Evolutionary conservation across 2,888 invertebrate species (phyloP), one percentile per base, ranked within the genome.

Genomic region (Hypomecis atomaria): DNA sequence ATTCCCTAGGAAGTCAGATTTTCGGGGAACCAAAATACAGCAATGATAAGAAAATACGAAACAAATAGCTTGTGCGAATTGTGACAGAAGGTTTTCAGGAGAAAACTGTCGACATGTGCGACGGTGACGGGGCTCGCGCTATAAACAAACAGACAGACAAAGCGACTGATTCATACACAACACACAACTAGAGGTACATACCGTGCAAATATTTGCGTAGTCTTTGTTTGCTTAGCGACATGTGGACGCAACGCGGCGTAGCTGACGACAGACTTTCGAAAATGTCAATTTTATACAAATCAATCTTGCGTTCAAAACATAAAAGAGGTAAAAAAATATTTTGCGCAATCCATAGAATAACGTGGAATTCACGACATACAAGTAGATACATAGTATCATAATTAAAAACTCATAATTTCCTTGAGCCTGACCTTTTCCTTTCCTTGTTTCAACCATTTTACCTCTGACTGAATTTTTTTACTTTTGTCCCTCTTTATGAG

Each of bases 111-210:
- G 44, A 64, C 61, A 61, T 62, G 34, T 65, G 61, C n/a, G 56
- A 11, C 40, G 23, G 61, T 7, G 56, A 11, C 40, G 23, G 50
- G 57, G 48, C 10, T 50, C 54, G 55, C 8, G 48, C 42, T 37
- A 52, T 63, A 63, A 61, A 65, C 68, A 68, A 65, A 59, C 60
- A 61, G n/a, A 59, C 54, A 43, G 61, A 65, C 68, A 65, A 68
- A 58, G 60, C 54, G 38, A 5, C 60, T 65, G 68, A 65, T 59
- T 65, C 68, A 65, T 42, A 56, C 49, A 23, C 23, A 23, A 23
- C 23, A 23, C 23, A 23, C 23, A 23, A 23, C 23, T 23, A 23
- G 23, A 23, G 23, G 37, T 54, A 49, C 48, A 47, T 47, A 49
- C 13, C 6, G 36, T 36, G 36, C 49, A 42, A 65, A 60, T 53